A percentile compares a stretch with the other conserved stretches of the same genome.
These are phyloP conservation scores for Sylvietta virens DNA, from an alignment of 2,113 vertebrate species.

Conservation along the genomic window DNA sequence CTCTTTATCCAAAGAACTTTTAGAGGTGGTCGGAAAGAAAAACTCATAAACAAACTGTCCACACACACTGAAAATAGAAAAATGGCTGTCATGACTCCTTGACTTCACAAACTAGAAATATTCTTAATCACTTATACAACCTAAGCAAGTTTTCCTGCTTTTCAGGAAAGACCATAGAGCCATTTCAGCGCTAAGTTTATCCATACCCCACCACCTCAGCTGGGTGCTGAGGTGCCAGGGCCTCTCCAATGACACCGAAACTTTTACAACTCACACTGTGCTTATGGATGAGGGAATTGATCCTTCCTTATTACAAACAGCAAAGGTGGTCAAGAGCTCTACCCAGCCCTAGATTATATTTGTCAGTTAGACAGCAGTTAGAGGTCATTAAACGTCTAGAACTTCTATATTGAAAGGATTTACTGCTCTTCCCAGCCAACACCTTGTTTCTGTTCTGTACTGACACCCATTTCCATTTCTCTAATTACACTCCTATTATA, in stretches of 20 bases:
- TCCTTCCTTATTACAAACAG: not conserved
- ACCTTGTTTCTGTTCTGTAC: not conserved
- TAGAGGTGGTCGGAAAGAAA: not conserved
- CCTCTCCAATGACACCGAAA: not conserved
- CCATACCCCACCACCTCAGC: not conserved
- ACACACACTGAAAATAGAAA: not conserved
- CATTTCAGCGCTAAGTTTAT: not conserved
- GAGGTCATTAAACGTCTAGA: not conserved
- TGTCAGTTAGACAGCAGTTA: not conserved
- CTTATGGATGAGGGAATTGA: not conserved
- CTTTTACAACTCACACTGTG: not conserved
- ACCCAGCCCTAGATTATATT: not conserved
- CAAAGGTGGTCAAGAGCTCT: not conserved
- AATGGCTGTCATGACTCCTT: not conserved
- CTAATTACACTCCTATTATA: not conserved
- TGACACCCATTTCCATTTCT: not conserved
- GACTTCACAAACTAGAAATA: not conserved
- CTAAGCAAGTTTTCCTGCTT: not conserved
- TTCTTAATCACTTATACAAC: not conserved
- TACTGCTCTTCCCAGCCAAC: not conserved
- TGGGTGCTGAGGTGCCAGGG: not conserved
- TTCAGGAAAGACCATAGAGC: not conserved
- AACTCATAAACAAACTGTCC: not conserved
- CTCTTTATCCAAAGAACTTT: not conserved
- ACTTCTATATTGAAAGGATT: not conserved